Percentiles rank a stretch among this genome's conserved stretches.
Conservation (phyloP, 2,888 invertebrate genomes). For the Rhagonycha fulva region DNA sequence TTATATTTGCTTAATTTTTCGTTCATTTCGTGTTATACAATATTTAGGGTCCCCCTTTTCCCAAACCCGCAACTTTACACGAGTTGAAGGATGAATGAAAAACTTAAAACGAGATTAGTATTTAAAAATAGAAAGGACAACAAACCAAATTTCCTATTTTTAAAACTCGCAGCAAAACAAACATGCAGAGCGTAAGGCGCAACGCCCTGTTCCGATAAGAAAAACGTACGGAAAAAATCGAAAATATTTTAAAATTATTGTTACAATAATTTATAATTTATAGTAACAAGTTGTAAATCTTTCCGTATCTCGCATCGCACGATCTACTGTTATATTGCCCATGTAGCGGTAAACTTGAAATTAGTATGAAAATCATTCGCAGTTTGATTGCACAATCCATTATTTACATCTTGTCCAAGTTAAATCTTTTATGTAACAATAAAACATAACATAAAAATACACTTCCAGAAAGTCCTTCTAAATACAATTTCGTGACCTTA, state of each 20-base stretch:
- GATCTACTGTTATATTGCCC: background rate
- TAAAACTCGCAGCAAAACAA: background rate
- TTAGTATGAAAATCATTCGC: background rate
- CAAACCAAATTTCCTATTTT: background rate
- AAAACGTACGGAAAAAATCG: background rate
- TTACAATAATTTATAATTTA: background rate
- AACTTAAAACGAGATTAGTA: background rate
- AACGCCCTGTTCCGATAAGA: background rate
- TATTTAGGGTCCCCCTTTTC: background rate
- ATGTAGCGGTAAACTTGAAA: conserved; percentile 1
- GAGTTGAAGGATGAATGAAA: background rate
- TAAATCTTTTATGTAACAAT: background rate
- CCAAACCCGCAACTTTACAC: background rate
- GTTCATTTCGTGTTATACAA: background rate
- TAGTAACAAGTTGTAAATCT: background rate
- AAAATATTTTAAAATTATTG: background rate
- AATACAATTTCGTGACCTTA: background rate
- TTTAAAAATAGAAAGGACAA: background rate
- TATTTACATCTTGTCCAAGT: background rate
- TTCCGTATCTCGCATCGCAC: background rate
- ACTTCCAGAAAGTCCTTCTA: background rate
- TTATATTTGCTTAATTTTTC: background rate
- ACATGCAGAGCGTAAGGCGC: background rate
- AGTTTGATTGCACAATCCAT: background rate
- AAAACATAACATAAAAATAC: background rate